Conservation (phyloP, 64 coral and sea anemone species). For the Actinia tenebrosa region DNA sequence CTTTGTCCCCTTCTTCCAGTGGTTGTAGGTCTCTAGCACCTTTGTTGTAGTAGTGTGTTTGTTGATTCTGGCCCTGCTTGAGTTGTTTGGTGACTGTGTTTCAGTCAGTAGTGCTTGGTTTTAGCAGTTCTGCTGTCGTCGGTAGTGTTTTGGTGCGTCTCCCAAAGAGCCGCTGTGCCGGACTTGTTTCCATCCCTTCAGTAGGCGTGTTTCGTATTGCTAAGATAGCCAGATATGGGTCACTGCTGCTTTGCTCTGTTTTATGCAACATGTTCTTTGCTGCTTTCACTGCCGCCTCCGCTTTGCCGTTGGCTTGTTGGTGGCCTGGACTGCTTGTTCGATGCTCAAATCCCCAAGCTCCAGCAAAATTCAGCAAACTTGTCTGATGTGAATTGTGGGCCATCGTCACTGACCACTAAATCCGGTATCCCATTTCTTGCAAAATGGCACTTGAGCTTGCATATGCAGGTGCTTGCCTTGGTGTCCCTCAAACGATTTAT, state of each 20-base stretch:
- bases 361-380: not conserved
- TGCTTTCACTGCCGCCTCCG: not conserved
- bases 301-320: not conserved
- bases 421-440: not conserved
- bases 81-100: not conserved
- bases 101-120: not conserved
- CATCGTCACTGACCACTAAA: not conserved
- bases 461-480: not conserved
- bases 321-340: not conserved
- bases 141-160: conserved; percentile 35
- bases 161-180: conserved; percentile 40
- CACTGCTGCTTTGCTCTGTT: conserved; percentile 18
- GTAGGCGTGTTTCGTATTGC: conserved; percentile 40
- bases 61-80: not conserved
- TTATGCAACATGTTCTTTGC: not conserved
- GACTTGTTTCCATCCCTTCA: conserved; percentile 47
- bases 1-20: conserved; percentile 41
- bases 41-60: conserved; percentile 38
- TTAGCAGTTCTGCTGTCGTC: conserved; percentile 21
- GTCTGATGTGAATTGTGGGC: not conserved
- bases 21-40: conserved; percentile 40
- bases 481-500: not conserved
- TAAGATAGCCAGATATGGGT: conserved; percentile 41
- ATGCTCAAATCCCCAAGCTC: not conserved
- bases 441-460: not conserved